Percentiles rank a stretch among this genome's conserved stretches.
These are phyloP conservation scores for Tetheella fluctuosa DNA, from an alignment of 2,888 invertebrate species.

Conservation along the genomic window DNA sequence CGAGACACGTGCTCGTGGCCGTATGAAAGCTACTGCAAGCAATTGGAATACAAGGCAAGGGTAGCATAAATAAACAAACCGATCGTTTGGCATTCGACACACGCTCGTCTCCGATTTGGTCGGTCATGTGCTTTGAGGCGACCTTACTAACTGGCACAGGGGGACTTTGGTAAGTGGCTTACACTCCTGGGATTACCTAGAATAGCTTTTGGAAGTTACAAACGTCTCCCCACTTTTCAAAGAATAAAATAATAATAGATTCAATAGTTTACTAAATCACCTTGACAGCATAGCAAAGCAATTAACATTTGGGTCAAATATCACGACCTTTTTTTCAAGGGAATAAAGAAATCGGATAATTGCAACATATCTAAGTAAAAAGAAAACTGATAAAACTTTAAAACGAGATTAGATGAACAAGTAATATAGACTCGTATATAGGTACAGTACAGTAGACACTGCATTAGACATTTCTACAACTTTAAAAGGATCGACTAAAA, in stretches of 20 bases:
- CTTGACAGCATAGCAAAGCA: constrained; percentile 52
- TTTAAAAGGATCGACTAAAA: background rate
- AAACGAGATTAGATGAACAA: constrained; percentile 18
- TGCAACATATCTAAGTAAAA: constrained; percentile 26
- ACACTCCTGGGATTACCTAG: background rate
- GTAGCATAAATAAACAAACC: constrained; percentile 40
- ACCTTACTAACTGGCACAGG: constrained; percentile 53
- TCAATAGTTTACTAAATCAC: constrained; percentile 39
- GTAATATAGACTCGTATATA: constrained; percentile 9
- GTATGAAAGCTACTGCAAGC: constrained; percentile 30
- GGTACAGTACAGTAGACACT: too few species aligned
- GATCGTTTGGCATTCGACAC: constrained; percentile 43
- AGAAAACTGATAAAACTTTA: constrained; percentile 9
- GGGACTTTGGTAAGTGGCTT: constrained; percentile 16
- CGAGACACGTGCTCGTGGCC: constrained; percentile 31
- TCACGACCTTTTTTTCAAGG: constrained; percentile 53
- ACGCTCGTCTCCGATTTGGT: constrained; percentile 43
- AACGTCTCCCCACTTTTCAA: background rate
- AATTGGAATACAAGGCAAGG: constrained; percentile 31
- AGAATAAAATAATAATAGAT: constrained; percentile 13
- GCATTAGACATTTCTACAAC: background rate
- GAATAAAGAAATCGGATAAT: constrained; percentile 33
- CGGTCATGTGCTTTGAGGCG: constrained; percentile 31
- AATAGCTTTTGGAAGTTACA: background rate
- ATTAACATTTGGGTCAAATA: constrained; percentile 61